Evolutionary conservation across 2,797 vertebrate genomes (phyloP), one percentile per base, ranked within the genome.

Genomic region (Delichon dasypus): DNA sequence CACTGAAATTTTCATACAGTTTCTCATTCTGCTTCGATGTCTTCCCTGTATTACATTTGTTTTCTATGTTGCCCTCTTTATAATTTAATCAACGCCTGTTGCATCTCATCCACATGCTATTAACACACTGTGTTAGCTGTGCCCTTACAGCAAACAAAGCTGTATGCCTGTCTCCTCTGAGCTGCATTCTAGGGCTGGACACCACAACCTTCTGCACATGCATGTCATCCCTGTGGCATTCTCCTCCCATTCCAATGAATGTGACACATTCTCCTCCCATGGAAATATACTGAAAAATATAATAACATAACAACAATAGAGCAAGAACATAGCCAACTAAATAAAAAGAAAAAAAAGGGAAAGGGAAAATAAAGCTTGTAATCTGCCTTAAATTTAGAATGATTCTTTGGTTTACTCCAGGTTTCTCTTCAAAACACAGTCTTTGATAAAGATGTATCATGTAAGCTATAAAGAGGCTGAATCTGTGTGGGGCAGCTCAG

Each of bases 301-400:
- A 70, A 81, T 30, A 85, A 74, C 3, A 1, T 20, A 76, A 62
- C 16, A 74, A 30, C 50, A 96, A 85, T 36, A 79, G 60, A 73
- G 73, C 16, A 40, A 70, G 29, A 2, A 1, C 2, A 25, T 84
- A 90, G 47, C n/a, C 53, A 92, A 89, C 34, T 36, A 89, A 88
- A 20, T n/a, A 83, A 89, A 79, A 30, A 57, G 55, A 45, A 48
- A 40, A 48, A 72, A 53, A 32, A 17, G 9, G 4, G 48, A 55
- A 64, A 73, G 44, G 6, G 18, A 68, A 77, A 71, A 45, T 3
- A n/a, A 82, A 54, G 4, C 1, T 0, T 30, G 44, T 9, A 40
- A 25, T 18, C 51, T 67, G 17, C 21, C 50, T 27, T 93, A 74
- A 73, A 93, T 80, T 91, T 85, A 61, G 64, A 94, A 83, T 57